Evolutionary conservation across 2,888 invertebrate genomes (phyloP), one percentile per base, ranked within the genome.

Genomic region (Polyploca ridens): DNA sequence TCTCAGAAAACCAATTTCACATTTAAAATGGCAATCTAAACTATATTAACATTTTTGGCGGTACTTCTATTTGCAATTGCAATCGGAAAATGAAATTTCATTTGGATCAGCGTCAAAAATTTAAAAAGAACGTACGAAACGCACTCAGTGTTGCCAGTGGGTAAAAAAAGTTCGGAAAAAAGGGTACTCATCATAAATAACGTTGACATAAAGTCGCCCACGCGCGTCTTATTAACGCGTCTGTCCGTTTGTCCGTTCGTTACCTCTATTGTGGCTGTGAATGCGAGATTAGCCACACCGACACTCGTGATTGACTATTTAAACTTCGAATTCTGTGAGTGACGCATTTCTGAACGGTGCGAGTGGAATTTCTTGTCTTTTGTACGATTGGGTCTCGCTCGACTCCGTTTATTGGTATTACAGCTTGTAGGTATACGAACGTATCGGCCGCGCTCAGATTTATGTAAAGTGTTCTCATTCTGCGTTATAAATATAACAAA

Each of bases 221-320:
- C 93, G 90, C 91, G 90, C 87, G 85, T 89, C 93, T 92, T 92
- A 92, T 91, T 93, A 92, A 86, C 90, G 88, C 88, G 90, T 84
- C 90, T 89, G 91, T 91, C 88, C 86, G 91, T 90, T 85, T 85
- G 92, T 91, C 84, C 90, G 93, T 93, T 94, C 93, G 93, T 93
- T 94, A 94, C 91, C 87, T 86, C 91, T 81, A 93, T 93, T 93
- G 93, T 93, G 86, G 80, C 79, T 79, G 81, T 90, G 91, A 90
- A 92, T 90, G 90, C 87, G 83, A 90, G 93, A 92, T 94, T 92
- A 91, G 92, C 93, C 88, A 90, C 91, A 89, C 88, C 85, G 84
- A 81, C 87, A 82, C 86, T 89, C 91, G 89, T 93, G 92, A 93
- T 93, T 91, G 93, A 93, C 93, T 93, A 93, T 93, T 92, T 91